A percentile compares a stretch with the other conserved stretches of the same genome.
Conservation (phyloP, 2,797 vertebrate species). For the Smutsia temminckii region DNA sequence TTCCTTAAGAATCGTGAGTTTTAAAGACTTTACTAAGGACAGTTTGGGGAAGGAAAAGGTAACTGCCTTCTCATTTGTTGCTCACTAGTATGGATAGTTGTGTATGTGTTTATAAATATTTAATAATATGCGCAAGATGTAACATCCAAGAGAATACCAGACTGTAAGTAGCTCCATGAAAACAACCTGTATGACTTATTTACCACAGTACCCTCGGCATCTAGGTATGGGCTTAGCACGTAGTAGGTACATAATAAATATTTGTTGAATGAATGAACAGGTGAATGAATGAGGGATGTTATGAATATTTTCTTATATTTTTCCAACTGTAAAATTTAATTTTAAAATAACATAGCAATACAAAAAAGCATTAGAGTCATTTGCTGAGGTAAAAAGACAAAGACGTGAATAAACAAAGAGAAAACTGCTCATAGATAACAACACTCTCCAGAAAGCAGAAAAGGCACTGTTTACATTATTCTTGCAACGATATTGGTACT, state of each 20-base stretch:
- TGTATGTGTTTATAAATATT: background rate
- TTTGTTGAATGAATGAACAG: background rate
- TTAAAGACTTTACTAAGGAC: background rate
- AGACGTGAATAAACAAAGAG: background rate
- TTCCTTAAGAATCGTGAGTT: background rate
- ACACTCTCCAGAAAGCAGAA: background rate
- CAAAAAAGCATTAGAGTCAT: background rate
- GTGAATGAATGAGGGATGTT: background rate
- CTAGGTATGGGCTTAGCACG: background rate
- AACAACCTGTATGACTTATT: background rate
- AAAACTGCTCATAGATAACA: background rate
- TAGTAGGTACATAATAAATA: background rate
- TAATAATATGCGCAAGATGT: background rate
- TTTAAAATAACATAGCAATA: background rate
- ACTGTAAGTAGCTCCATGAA: background rate
- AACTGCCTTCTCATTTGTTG: background rate
- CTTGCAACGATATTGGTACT: background rate
- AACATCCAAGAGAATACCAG: background rate
- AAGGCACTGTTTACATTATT: too few species aligned
- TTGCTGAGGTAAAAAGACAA: background rate
- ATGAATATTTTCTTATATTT: background rate
- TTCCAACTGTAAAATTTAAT: background rate
- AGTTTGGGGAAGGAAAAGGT: background rate
- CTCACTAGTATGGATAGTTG: background rate
- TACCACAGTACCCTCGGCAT: background rate